phyloP scores from a whole-genome alignment of 1,140 invertebrate species.

The Neomicropteryx cornuta region DNA sequence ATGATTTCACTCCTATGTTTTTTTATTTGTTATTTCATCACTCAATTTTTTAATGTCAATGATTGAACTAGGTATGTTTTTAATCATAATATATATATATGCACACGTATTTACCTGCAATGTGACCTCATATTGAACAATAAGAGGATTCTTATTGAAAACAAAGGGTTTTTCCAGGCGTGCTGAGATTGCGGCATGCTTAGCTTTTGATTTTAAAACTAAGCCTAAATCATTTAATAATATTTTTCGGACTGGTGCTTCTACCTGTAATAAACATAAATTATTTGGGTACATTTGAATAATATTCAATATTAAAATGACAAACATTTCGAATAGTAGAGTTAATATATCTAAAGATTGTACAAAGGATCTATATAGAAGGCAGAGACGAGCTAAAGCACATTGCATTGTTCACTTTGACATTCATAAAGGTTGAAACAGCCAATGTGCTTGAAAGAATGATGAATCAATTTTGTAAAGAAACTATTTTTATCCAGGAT shows the following conservation, averaged over 20 bases:
- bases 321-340: not conserved
- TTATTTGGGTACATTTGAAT: slow-evolving; percentile 48
- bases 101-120: slow-evolving; percentile 37
- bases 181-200: slow-evolving; percentile 91
- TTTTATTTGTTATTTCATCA: not conserved
- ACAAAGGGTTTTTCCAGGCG: slow-evolving; percentile 70
- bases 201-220: slow-evolving; percentile 89
- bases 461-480: not conserved
- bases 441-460: not conserved
- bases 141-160: slow-evolving; percentile 77
- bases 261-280: slow-evolving; percentile 41
- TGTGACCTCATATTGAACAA: slow-evolving; percentile 91
- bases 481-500: too few species aligned
- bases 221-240: slow-evolving; percentile 79
- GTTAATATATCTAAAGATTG: not conserved
- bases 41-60: not conserved
- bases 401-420: not conserved
- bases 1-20: not conserved
- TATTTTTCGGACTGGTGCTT: slow-evolving; percentile 61
- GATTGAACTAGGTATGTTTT: not conserved
- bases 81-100: not conserved
- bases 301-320: slow-evolving; percentile 10
- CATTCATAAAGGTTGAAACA: not conserved
- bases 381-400: not conserved
- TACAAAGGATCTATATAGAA: not conserved